Evolutionary conservation across 2,888 invertebrate genomes (phyloP).

Genomic region (Pterostichus madidus): DNA sequence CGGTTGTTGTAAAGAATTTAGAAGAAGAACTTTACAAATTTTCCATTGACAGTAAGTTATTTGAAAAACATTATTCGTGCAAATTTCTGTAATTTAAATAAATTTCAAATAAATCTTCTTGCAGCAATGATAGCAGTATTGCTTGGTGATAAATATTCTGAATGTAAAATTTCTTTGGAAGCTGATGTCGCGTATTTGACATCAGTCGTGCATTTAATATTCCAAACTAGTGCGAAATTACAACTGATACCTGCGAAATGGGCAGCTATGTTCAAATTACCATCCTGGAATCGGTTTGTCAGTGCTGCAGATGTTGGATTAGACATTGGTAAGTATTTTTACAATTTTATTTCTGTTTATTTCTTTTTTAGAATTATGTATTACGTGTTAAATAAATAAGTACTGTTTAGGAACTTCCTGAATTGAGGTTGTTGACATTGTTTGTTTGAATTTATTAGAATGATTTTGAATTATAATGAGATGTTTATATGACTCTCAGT

Average conservation of each 20-base stretch:
- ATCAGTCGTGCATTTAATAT: constrained; percentile 84
- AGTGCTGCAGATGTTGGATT: constrained; percentile 83
- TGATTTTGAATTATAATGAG: not conserved
- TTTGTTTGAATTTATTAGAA: constrained; percentile 5
- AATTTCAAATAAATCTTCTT: constrained; percentile 30
- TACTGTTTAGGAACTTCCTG: not conserved
- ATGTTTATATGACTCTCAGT: not conserved
- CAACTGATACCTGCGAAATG: constrained; percentile 84
- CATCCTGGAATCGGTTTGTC: constrained; percentile 87
- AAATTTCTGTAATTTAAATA: constrained; percentile 27
- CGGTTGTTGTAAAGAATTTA: constrained; percentile 77
- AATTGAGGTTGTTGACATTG: constrained; percentile 26
- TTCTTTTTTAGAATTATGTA: not conserved
- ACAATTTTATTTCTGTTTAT: constrained; percentile 35
- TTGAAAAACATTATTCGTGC: not conserved
- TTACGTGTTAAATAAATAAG: not conserved
- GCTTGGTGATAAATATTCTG: constrained; percentile 74
- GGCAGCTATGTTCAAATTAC: constrained; percentile 82
- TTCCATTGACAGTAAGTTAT: constrained; percentile 85
- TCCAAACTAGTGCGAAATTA: constrained; percentile 85
- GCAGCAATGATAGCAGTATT: constrained; percentile 76
- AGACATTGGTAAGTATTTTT: constrained; percentile 77
- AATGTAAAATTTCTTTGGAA: constrained; percentile 73
- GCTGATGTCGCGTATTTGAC: constrained; percentile 80
- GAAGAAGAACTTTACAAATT: constrained; percentile 87